A percentile compares a stretch with the other conserved stretches of the same genome.
These are phyloP conservation scores for Sebastolobus alascanus DNA, from an alignment of 2,797 vertebrate species.

Conservation along the genomic window DNA sequence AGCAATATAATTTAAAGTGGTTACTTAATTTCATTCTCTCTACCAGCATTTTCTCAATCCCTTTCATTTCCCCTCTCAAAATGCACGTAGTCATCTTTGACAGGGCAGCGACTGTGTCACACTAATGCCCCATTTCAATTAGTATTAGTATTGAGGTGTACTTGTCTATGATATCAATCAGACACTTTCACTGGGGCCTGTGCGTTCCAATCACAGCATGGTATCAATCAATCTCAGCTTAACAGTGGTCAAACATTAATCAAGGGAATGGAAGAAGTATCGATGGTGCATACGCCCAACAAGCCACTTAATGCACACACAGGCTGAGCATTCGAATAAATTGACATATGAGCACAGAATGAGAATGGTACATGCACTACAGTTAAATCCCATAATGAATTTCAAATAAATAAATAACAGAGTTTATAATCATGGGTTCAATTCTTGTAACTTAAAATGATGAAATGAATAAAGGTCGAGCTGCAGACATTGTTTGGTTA, in stretches of 20 bases:
- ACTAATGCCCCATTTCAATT: constrained; percentile 65
- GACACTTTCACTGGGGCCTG: constrained; percentile 31
- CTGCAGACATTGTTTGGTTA: neutral
- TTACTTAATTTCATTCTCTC: constrained; percentile 21
- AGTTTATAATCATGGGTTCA: neutral
- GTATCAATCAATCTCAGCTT: constrained; percentile 62
- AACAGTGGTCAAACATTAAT: constrained; percentile 55
- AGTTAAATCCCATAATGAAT: neutral
- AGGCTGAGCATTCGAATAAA: neutral
- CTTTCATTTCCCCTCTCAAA: constrained; percentile 36
- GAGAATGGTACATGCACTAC: neutral
- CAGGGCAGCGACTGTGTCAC: constrained; percentile 19
- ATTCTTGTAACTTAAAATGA: neutral
- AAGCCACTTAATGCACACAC: neutral
- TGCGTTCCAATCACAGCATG: constrained; percentile 41
- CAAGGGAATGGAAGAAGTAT: constrained; percentile 31
- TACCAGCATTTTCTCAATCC: neutral
- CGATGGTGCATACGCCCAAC: constrained; percentile 9
- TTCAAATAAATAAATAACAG: neutral
- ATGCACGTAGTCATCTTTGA: constrained; percentile 8
- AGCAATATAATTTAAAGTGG: constrained; percentile 8
- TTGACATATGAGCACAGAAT: neutral
- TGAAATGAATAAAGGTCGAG: neutral
- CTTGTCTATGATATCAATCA: constrained; percentile 59
- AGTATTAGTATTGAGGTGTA: constrained; percentile 38